These are phyloP conservation scores for Girardia tigrina DNA, from an alignment of 2,888 invertebrate genomes.

Conservation along the genomic window DNA sequence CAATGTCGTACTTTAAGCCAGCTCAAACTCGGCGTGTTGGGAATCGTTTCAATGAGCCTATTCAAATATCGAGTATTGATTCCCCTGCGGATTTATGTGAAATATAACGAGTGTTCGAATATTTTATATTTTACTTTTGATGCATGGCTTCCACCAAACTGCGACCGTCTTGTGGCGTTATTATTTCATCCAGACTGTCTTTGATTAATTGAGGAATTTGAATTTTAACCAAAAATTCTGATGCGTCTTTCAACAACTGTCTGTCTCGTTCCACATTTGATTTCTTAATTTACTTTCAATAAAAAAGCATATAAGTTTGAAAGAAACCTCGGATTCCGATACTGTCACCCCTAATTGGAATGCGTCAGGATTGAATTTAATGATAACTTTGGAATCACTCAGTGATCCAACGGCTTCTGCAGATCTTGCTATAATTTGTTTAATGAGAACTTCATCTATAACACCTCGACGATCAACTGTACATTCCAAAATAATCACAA, in stretches of 20 bases:
- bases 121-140: constrained; percentile 53
- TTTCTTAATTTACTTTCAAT: not conserved
- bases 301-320: not conserved
- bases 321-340: constrained; percentile 57
- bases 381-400: constrained; percentile 84
- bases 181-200: constrained; percentile 66
- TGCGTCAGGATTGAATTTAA: constrained; percentile 93
- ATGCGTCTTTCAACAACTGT: constrained; percentile 79
- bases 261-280: constrained; percentile 59
- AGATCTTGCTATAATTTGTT: constrained; percentile 70
- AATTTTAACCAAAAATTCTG: constrained; percentile 76
- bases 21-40: constrained; percentile 62
- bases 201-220: constrained; percentile 62
- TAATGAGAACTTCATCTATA: constrained; percentile 68
- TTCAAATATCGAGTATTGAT: constrained; percentile 93
- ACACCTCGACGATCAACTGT: not conserved
- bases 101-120: not conserved
- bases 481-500: not conserved
- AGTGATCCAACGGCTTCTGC: constrained; percentile 80
- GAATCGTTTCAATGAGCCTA: constrained; percentile 67
- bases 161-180: constrained; percentile 83
- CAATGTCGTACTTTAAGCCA: constrained; percentile 59
- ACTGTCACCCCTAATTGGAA: constrained; percentile 84
- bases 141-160: constrained; percentile 82
- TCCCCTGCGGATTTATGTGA: constrained; percentile 53